These are phyloP conservation scores for Psittacula derbiana DNA, from an alignment of 2,797 vertebrate genomes.

Conservation along the genomic window DNA sequence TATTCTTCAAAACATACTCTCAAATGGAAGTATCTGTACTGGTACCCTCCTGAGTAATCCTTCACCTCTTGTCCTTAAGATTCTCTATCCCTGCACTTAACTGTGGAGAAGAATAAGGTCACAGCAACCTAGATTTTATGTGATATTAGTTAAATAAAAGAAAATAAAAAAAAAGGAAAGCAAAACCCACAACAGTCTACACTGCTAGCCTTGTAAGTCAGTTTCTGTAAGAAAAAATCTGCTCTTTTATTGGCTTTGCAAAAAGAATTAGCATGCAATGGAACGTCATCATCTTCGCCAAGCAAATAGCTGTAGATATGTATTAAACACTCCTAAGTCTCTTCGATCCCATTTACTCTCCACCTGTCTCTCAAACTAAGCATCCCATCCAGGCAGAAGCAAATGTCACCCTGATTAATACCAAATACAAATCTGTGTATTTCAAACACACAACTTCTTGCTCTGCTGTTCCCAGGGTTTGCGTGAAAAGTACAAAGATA, in stretches of 20 bases:
- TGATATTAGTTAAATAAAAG: neutral
- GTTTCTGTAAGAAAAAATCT: neutral
- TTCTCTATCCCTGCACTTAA: neutral
- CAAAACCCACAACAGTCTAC: neutral
- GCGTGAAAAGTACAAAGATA: neutral
- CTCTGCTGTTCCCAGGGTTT: neutral
- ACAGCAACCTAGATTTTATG: neutral
- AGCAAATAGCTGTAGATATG: conserved; percentile 45
- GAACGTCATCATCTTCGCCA: conserved; percentile 42
- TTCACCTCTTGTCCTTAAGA: neutral
- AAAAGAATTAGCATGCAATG: conserved; percentile 42
- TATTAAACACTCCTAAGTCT: conserved; percentile 51
- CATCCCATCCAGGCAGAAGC: neutral
- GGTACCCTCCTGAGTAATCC: neutral
- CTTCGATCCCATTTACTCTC: conserved; percentile 59
- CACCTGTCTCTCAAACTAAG: conserved; percentile 58
- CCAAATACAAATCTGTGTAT: neutral
- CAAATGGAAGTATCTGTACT: neutral
- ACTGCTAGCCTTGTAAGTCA: neutral
- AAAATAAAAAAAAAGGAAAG: neutral
- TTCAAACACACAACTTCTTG: neutral
- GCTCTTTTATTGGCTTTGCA: conserved; percentile 51
- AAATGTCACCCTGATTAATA: neutral
- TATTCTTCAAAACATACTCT: neutral
- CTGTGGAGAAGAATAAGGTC: neutral